Conservation (phyloP, 2,888 invertebrate species). For the Eupithecia abbreviata region DNA sequence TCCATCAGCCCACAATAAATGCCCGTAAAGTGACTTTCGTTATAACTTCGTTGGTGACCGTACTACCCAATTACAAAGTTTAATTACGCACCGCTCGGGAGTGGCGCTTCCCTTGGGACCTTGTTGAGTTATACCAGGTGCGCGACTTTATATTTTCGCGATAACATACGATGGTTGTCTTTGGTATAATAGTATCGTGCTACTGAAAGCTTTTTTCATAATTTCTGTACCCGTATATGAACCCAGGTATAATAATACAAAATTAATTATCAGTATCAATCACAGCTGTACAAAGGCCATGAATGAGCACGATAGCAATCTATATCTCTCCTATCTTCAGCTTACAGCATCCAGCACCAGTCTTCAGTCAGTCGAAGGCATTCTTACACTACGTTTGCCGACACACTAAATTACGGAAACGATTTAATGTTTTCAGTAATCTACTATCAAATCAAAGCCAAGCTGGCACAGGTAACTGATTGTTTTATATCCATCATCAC, state of each 20-base stretch:
- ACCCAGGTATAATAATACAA: neutral
- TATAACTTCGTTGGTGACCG: constrained; percentile 48
- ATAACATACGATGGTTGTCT: neutral
- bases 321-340: neutral
- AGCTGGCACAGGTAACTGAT: neutral
- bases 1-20: constrained; percentile 40
- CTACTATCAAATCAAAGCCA: neutral
- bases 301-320: neutral
- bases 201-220: neutral
- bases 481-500: neutral
- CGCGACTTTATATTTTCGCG: neutral
- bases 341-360: neutral
- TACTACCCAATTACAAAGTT: constrained; percentile 65
- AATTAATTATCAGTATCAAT: neutral
- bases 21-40: constrained; percentile 42
- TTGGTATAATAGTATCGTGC: neutral
- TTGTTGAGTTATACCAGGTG: constrained; percentile 1
- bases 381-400: neutral
- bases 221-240: neutral
- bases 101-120: constrained; percentile 41
- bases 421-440: neutral
- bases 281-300: neutral
- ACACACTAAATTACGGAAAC: neutral
- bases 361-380: neutral
- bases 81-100: constrained; percentile 59